Conservation (phyloP, 1,140 invertebrate species). For the Lordiphosa clarofinis region DNA sequence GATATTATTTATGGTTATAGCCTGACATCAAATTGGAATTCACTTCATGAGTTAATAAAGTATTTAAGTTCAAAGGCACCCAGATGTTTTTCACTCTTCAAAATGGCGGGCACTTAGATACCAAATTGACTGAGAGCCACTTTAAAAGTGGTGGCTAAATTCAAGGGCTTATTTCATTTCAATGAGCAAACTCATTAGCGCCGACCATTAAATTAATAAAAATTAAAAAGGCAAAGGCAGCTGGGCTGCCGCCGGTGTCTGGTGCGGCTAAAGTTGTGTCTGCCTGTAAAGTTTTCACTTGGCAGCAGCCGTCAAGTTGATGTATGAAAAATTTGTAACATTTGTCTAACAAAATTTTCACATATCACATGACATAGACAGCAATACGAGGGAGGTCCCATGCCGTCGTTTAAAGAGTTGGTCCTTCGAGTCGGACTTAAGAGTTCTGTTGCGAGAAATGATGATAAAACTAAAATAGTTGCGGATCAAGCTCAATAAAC, state of each 20-base stretch:
- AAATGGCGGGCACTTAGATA: not conserved
- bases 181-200: constrained; percentile 67
- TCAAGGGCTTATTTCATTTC: constrained; percentile 32
- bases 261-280: constrained; percentile 19
- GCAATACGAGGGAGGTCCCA: constrained; percentile 9
- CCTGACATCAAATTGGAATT: not conserved
- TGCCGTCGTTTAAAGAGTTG: not conserved
- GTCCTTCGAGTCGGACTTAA: too few species aligned
- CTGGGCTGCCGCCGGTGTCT: constrained; percentile 6
- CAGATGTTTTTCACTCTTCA: not conserved
- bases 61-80: constrained; percentile 1
- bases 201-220: constrained; percentile 42
- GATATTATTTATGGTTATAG: too few species aligned
- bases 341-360: constrained; percentile 57
- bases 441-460: too few species aligned
- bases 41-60: constrained; percentile 1
- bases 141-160: constrained; percentile 13
- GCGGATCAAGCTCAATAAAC: too few species aligned
- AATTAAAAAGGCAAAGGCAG: constrained; percentile 44
- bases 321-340: constrained; percentile 66
- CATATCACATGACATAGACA: constrained; percentile 58
- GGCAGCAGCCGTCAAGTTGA: constrained; percentile 66
- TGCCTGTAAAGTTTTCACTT: constrained; percentile 44
- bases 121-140: constrained; percentile 12
- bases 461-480: too few species aligned